Evolutionary conservation across 2,888 invertebrate genomes (phyloP).

Genomic region (Thera obeliscata): DNA sequence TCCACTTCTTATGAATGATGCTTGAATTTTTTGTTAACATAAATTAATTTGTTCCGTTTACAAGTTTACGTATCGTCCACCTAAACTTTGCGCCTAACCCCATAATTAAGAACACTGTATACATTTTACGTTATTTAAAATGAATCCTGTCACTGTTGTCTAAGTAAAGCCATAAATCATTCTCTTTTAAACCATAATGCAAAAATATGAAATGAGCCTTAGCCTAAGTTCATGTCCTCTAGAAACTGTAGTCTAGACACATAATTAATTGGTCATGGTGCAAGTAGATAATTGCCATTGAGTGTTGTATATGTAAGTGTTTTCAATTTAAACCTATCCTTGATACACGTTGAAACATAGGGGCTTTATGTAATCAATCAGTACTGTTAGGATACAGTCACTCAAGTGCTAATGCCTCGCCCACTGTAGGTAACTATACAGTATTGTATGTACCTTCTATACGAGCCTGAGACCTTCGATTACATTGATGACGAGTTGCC

Average conservation of each 20-base stretch:
- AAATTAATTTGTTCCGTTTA: too few relatives aligned
- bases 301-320: conserved; percentile 20
- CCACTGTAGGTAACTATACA: conserved; percentile 44
- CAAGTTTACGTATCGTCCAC: too few relatives aligned
- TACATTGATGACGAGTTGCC: conserved; percentile 72
- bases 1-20: too few relatives aligned
- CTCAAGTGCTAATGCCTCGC: conserved; percentile 48
- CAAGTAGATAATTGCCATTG: conserved; percentile 18
- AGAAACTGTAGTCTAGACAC: conserved; percentile 20
- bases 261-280: conserved; percentile 15
- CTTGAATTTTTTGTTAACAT: too few relatives aligned
- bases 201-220: conserved; percentile 2
- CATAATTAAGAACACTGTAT: too few relatives aligned
- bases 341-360: conserved; percentile 29
- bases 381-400: conserved; percentile 32
- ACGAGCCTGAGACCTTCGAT: conserved; percentile 65
- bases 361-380: conserved; percentile 31
- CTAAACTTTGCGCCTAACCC: too few relatives aligned
- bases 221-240: conserved; percentile 20
- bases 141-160: too few relatives aligned
- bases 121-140: too few relatives aligned
- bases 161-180: too few relatives aligned
- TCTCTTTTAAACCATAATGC: background rate
- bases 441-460: conserved; percentile 40
- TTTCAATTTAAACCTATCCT: conserved; percentile 27